These are phyloP conservation scores for Gambusia yucatana DNA, from an alignment of 2,797 vertebrate genomes.

Conservation along the genomic window DNA sequence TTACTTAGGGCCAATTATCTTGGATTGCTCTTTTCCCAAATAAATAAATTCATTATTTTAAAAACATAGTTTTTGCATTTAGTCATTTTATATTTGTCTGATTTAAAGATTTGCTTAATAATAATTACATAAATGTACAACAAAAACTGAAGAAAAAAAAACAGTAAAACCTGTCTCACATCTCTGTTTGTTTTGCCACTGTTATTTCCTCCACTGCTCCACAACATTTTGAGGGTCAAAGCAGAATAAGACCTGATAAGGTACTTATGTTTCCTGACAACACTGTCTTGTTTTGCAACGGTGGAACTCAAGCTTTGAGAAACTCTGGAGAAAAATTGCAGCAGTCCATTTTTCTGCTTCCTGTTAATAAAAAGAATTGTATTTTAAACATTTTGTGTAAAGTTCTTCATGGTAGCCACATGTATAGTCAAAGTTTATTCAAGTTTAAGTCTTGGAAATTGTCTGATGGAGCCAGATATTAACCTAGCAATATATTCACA, in stretches of 20 bases:
- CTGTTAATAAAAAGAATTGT: not conserved
- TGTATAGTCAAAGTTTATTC: not conserved
- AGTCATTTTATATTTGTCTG: not conserved
- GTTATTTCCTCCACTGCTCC: not conserved
- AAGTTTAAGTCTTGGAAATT: not conserved
- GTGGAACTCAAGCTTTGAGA: not conserved
- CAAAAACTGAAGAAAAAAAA: not conserved
- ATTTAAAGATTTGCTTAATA: not conserved
- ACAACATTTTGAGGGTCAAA: not conserved
- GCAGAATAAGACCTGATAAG: not conserved
- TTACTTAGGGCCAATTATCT: not conserved
- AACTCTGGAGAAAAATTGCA: not conserved
- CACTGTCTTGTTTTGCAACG: not conserved
- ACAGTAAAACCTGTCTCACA: not conserved
- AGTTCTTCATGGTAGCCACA: not conserved
- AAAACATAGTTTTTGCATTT: not conserved
- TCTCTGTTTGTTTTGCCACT: not conserved
- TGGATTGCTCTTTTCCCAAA: not conserved
- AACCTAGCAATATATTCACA: not conserved
- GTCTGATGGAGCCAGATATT: not conserved
- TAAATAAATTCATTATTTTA: not conserved
- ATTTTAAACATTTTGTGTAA: not conserved
- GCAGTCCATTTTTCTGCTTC: not conserved
- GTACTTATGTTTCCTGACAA: not conserved
- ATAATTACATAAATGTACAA: not conserved